Evolutionary conservation across 2,888 invertebrate genomes (phyloP).

Genomic region (Clanis bilineata): DNA sequence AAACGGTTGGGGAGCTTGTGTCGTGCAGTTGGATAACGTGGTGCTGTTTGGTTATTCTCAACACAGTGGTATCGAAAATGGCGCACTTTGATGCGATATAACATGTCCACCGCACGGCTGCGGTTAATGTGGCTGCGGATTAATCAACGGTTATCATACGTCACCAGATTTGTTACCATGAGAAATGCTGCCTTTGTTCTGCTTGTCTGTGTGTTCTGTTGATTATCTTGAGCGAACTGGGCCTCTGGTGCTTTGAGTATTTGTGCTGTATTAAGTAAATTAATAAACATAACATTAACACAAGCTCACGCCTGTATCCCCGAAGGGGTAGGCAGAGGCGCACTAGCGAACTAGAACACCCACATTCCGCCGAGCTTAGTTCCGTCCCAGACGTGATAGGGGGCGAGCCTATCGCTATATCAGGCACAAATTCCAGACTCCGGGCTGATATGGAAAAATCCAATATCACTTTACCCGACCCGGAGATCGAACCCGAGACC

Average conservation of each 20-base stretch:
- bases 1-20: neutral
- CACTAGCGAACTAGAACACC: too few relatives aligned
- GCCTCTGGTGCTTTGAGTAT: neutral
- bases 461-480: too few relatives aligned
- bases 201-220: neutral
- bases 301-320: too few relatives aligned
- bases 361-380: too few relatives aligned
- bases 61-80: neutral
- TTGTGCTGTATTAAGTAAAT: neutral
- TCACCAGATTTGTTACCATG: neutral
- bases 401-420: too few relatives aligned
- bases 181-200: neutral
- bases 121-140: neutral
- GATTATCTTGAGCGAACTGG: neutral
- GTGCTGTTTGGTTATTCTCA: neutral
- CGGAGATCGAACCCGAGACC: too few relatives aligned
- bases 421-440: too few relatives aligned
- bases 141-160: constrained; percentile 8
- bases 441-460: too few relatives aligned
- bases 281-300: too few relatives aligned
- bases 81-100: constrained; percentile 8
- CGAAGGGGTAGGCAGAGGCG: too few relatives aligned
- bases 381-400: too few relatives aligned
- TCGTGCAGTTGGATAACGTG: neutral
- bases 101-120: neutral